Evolutionary conservation across 2,797 vertebrate species (phyloP), one percentile per base, ranked within the genome.

Genomic region (Tarsius wallacei): DNA sequence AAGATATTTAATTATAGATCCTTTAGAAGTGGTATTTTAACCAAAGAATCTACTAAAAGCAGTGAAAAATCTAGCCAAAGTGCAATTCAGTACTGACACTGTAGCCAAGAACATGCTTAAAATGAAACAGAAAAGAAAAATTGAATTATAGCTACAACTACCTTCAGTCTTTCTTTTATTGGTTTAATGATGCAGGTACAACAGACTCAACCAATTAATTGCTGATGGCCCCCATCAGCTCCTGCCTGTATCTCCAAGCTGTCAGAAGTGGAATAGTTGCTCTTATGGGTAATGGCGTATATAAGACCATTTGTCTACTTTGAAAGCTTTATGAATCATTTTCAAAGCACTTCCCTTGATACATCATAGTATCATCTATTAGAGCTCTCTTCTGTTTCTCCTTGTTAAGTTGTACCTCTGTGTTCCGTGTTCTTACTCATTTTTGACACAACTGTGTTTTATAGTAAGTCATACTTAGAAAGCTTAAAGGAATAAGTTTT

Each of bases 261-360:
- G 14, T 93, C 82, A 90, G 31, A 91, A 91, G 36, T 73, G n/a
- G 36, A 94, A 83, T 95, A 87, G 49, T 81, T 92, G 71, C 61
- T 92, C 21, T 93, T 77, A 66, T 63, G 51, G 22, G 51, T 96
- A 96, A 94, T 94, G 70, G 15, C 47, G 71, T 93, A 87, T 73
- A 70, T 53, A 73, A 11, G 8, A 74, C n/a, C 63, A 95, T 96
- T 94, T 86, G 87, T 95, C 28, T 94, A 70, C 57, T 91, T 94
- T 93, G 86, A 95, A 97, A 88, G 78, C 88, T 89, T 94, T 95
- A 68, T 89, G 89, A 96, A 96, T 97, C 91, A 94, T 96, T 97
- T 95, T 93, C 70, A 77, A 96, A 59, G 97, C 59, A 89, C 89
- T 97, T 94, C 89, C 78, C 91, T 55, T 81, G 68, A 89, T 82